These are phyloP conservation scores for Eupeodes corollae DNA, from an alignment of 1,140 invertebrate genomes.

Conservation along the genomic window DNA sequence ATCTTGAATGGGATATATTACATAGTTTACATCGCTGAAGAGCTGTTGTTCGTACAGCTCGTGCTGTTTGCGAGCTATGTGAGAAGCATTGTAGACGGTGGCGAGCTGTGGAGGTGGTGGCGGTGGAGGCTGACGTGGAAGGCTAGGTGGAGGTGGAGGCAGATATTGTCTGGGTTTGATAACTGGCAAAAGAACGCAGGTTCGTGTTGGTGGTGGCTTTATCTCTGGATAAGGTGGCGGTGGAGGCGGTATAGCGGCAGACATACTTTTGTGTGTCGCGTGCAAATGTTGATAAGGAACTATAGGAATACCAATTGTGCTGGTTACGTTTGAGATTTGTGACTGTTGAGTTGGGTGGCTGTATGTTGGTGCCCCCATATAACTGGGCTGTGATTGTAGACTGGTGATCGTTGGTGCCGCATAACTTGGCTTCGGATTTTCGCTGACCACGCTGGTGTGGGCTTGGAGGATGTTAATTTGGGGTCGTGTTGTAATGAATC, in stretches of 20 bases:
- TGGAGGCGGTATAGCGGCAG: slow-evolving; percentile 40
- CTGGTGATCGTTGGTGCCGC: slow-evolving; percentile 38
- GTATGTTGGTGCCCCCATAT: slow-evolving; percentile 11
- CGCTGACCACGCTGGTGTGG: slow-evolving; percentile 46
- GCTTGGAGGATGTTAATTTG: slow-evolving; percentile 56
- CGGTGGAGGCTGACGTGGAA: slow-evolving; percentile 41
- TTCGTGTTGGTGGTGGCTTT: slow-evolving; percentile 34
- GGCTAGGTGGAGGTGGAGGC: slow-evolving; percentile 41
- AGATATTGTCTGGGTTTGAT: slow-evolving; percentile 35
- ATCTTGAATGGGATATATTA: slow-evolving; percentile 79
- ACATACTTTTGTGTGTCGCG: slow-evolving; percentile 25
- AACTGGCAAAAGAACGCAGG: slow-evolving; percentile 33
- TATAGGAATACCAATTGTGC: slow-evolving; percentile 29
- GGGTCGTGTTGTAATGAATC: slow-evolving; percentile 54
- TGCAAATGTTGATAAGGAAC: slow-evolving; percentile 29
- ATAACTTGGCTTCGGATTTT: slow-evolving; percentile 41
- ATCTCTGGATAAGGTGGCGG: slow-evolving; percentile 38
- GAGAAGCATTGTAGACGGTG: slow-evolving; percentile 52
- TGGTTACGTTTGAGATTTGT: slow-evolving; percentile 1
- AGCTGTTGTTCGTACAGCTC: slow-evolving; percentile 76
- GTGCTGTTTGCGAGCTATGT: slow-evolving; percentile 63
- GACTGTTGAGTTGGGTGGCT: slow-evolving; percentile 3
- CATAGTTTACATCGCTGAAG: slow-evolving; percentile 80
- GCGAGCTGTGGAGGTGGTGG: slow-evolving; percentile 46
- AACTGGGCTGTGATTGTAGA: slow-evolving; percentile 12